Conservation (phyloP, 1,140 invertebrate genomes). For the Pollicipes pollicipes region DNA sequence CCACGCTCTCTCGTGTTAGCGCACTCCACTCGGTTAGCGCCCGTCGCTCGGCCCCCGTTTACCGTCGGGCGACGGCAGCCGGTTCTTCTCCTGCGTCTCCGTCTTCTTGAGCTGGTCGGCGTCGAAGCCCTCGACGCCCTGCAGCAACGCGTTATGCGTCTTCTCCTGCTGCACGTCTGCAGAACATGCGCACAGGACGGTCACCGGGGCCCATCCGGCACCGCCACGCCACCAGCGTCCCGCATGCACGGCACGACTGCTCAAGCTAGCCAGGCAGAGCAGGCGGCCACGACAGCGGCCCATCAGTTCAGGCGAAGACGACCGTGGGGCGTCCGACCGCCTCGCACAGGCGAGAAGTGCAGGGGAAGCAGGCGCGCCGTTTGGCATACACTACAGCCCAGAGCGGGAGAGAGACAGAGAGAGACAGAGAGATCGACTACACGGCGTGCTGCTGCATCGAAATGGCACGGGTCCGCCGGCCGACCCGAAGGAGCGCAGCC, state of each 20-base stretch:
- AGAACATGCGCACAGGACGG: neutral
- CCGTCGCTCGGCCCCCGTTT: conserved; percentile 8
- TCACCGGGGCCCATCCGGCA: neutral
- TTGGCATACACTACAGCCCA: no score
- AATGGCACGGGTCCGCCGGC: no score
- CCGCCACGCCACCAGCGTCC: neutral
- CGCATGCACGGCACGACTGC: neutral
- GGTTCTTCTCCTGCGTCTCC: conserved; percentile 21
- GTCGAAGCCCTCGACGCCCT: conserved; percentile 23
- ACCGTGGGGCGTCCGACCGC: no score
- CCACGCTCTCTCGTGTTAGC: no score
- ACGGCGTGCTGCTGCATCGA: no score
- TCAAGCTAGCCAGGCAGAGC: neutral
- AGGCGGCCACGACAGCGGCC: neutral
- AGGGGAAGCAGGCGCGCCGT: no score
- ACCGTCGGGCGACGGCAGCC: conserved; percentile 21
- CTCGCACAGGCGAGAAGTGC: no score
- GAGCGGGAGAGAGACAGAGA: no score
- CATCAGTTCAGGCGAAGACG: no score
- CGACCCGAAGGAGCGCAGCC: no score
- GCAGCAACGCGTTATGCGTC: conserved; percentile 23
- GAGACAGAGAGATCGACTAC: no score
- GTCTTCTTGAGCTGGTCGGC: conserved; percentile 21
- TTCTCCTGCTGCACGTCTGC: conserved; percentile 25
- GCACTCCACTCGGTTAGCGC: no score